Percentiles rank a stretch among this genome's conserved stretches.
Evolutionary conservation across 2,113 vertebrate genomes (phyloP).

Genomic region (Edolisoma coerulescens): DNA sequence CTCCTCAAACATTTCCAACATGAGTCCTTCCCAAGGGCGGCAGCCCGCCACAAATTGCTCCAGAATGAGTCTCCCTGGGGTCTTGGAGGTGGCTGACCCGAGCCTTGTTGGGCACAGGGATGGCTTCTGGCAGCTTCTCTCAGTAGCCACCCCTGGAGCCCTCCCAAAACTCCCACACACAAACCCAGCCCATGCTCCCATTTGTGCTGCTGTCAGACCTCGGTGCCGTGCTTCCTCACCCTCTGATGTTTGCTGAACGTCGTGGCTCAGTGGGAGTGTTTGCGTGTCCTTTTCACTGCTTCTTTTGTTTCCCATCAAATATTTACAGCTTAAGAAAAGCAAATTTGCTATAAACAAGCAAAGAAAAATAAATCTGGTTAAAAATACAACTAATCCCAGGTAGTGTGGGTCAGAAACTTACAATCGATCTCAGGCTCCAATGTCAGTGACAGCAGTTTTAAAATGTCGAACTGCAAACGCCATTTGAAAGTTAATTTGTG

Average conservation of each 20-base stretch:
- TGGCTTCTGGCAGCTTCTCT: background rate
- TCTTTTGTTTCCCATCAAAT: background rate
- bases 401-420: background rate
- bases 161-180: background rate
- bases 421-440: rapidly evolving
- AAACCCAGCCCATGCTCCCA: background rate
- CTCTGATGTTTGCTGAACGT: background rate
- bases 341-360: background rate
- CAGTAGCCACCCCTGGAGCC: background rate
- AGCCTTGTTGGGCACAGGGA: too few species aligned
- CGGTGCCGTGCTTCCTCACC: background rate
- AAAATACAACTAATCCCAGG: background rate
- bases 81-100: background rate
- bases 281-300: background rate
- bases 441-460: background rate
- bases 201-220: background rate
- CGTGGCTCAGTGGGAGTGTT: background rate
- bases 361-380: background rate
- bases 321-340: conserved; percentile 10
- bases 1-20: rapidly evolving
- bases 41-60: background rate
- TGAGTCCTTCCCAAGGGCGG: background rate
- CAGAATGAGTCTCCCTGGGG: rapidly evolving
- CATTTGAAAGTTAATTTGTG: background rate
- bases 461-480: background rate